These are phyloP conservation scores for Cerastis rubricosa DNA, from an alignment of 2,888 invertebrate species.

Conservation along the genomic window DNA sequence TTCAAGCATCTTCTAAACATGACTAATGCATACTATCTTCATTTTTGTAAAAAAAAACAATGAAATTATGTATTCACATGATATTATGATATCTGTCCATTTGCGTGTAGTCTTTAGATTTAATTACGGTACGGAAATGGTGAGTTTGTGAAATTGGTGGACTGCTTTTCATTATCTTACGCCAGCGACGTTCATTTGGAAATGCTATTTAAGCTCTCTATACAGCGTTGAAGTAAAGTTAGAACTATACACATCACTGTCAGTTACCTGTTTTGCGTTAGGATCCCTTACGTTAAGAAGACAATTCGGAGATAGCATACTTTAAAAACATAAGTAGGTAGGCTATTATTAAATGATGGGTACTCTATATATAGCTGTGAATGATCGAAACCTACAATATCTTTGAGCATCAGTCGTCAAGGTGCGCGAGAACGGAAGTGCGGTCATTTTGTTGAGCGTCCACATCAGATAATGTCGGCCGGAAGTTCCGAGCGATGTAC, in stretches of 20 bases:
- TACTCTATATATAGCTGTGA: not conserved
- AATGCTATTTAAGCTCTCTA: too few species aligned
- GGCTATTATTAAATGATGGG: not conserved
- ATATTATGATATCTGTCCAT: not conserved
- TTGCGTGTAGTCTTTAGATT: not conserved
- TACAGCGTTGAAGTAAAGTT: not conserved
- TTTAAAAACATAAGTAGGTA: not conserved
- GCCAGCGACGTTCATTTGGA: too few species aligned
- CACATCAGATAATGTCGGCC: conserved; percentile 70
- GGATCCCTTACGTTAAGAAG: not conserved
- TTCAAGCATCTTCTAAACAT: too few species aligned
- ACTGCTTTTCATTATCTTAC: not conserved
- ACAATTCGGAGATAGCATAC: not conserved
- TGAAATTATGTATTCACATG: not conserved
- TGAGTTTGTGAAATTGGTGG: not conserved
- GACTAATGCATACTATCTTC: not conserved
- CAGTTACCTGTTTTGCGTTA: too few species aligned
- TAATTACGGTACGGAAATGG: too few species aligned
- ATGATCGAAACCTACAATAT: conserved; percentile 22
- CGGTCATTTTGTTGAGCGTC: conserved; percentile 67
- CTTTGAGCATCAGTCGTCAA: conserved; percentile 56
- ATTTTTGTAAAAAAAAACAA: not conserved
- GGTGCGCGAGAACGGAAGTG: conserved; percentile 68
- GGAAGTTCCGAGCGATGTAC: conserved; percentile 69
- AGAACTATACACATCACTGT: not conserved